Evolutionary conservation across 2,113 vertebrate genomes (phyloP).

Genomic region (Xiphophorus hellerii): DNA sequence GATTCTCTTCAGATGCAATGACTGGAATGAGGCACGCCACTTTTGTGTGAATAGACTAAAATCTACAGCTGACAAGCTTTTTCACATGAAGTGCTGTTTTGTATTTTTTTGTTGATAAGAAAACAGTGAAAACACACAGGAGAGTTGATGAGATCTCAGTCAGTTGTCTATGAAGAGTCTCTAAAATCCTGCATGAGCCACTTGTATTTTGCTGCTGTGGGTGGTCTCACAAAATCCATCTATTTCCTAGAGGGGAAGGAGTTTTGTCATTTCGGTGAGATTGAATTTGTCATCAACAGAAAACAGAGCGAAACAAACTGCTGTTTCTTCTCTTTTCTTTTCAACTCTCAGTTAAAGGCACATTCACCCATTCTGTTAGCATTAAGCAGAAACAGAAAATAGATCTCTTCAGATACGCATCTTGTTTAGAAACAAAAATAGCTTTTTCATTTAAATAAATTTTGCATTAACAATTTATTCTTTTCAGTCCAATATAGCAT

Average conservation of each 20-base stretch:
- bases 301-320: not conserved
- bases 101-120: not conserved
- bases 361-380: not conserved
- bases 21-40: no score
- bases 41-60: not conserved
- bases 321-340: not conserved
- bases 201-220: not conserved
- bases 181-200: not conserved
- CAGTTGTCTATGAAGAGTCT: not conserved
- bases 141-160: not conserved
- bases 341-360: not conserved
- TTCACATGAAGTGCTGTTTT: not conserved
- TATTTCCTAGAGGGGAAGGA: not conserved
- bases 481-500: not conserved
- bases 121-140: not conserved
- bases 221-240: not conserved
- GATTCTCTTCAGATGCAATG: no score
- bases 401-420: not conserved
- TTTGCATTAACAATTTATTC: not conserved
- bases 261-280: not conserved
- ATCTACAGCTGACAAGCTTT: not conserved
- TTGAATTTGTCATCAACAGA: not conserved
- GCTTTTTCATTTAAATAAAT: no score
- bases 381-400: not conserved
- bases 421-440: not conserved